These are phyloP conservation scores for Pandemis cinnamomeana DNA, from an alignment of 2,888 invertebrate species.

Conservation along the genomic window DNA sequence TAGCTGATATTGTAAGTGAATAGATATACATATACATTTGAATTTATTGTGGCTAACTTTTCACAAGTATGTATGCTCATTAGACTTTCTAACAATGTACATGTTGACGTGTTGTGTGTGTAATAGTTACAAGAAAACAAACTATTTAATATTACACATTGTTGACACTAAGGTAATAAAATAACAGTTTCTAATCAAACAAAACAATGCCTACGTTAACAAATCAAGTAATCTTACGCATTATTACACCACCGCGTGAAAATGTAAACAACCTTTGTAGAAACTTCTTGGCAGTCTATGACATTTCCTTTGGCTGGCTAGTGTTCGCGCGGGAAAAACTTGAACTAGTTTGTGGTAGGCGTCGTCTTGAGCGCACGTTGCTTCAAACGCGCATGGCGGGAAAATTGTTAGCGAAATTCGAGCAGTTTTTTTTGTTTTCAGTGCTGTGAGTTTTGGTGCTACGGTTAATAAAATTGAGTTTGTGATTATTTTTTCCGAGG, in stretches of 20 bases:
- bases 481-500: background rate
- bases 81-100: background rate
- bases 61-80: background rate
- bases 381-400: slow-evolving; percentile 49
- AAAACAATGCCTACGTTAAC: slow-evolving; percentile 49
- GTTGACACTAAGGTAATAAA: slow-evolving; percentile 30
- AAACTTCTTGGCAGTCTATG: slow-evolving; percentile 21
- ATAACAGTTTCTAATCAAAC: slow-evolving; percentile 35
- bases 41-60: too few species aligned
- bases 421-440: slow-evolving; percentile 15
- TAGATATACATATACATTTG: too few species aligned
- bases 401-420: slow-evolving; percentile 26
- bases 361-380: slow-evolving; percentile 54
- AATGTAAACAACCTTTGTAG: slow-evolving; percentile 10
- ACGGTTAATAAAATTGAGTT: background rate
- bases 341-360: slow-evolving; percentile 59
- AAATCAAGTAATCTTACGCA: slow-evolving; percentile 57
- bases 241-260: slow-evolving; percentile 34
- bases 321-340: slow-evolving; percentile 45
- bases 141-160: slow-evolving; percentile 11
- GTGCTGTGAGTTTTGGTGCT: slow-evolving; percentile 29
- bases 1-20: too few species aligned
- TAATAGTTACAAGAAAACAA: background rate
- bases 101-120: too few species aligned
- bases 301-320: slow-evolving; percentile 30